These are phyloP conservation scores for Taphrorychus bicolor DNA, from an alignment of 2,888 invertebrate genomes.

Conservation along the genomic window DNA sequence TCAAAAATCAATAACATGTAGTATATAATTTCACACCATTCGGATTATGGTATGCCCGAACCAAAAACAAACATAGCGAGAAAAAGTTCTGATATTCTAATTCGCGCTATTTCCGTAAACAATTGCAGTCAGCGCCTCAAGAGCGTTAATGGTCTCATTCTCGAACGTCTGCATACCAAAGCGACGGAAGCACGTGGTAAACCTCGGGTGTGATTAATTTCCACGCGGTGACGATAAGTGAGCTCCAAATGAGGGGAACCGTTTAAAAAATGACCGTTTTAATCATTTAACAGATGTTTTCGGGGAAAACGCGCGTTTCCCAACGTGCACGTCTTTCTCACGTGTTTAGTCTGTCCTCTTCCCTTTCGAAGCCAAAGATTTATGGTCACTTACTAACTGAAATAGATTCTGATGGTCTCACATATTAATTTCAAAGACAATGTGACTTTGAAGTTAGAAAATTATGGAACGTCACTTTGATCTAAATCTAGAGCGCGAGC, in stretches of 20 bases:
- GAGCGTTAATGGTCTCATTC: too few species aligned
- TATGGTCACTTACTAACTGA: background rate
- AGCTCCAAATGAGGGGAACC: constrained; percentile 29
- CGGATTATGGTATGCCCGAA: too few species aligned
- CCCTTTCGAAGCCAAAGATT: background rate
- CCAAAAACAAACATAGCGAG: too few species aligned
- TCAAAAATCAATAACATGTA: too few species aligned
- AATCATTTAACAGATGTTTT: constrained; percentile 44
- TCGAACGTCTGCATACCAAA: constrained; percentile 4
- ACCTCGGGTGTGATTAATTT: constrained; percentile 29
- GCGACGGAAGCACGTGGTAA: constrained; percentile 27
- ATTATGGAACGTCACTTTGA: too few species aligned
- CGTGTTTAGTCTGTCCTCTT: background rate
- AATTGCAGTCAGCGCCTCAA: too few species aligned
- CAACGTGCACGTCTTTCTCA: background rate
- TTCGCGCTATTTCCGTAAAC: too few species aligned
- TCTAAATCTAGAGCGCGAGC: too few species aligned
- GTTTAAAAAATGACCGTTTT: constrained; percentile 40
- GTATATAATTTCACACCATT: too few species aligned
- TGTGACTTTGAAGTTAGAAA: too few species aligned
- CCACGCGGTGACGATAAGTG: constrained; percentile 28
- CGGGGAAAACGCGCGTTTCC: constrained; percentile 7
- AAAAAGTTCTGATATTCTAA: too few species aligned
- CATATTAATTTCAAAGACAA: background rate
- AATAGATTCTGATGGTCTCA: background rate